phyloP scores from a whole-genome alignment of 2,797 vertebrate genomes.

The Protosalanx chinensis region DNA sequence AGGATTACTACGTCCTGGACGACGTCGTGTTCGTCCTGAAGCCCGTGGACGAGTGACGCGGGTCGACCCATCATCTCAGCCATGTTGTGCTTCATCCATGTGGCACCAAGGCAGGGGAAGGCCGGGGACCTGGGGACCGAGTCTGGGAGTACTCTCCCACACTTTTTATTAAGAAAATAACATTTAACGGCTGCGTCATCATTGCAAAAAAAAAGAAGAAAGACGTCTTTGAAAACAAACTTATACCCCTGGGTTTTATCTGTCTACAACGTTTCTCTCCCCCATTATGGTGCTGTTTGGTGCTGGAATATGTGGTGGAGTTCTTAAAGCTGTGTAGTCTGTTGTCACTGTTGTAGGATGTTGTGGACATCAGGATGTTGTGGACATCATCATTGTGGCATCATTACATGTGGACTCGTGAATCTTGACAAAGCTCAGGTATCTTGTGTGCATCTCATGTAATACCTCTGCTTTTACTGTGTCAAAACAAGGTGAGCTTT shows the following conservation, averaged over 20 bases:
- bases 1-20: constrained; percentile 93
- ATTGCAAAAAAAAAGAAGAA: too few species aligned
- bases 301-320: neutral
- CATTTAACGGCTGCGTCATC: too few species aligned
- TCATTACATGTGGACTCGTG: constrained; percentile 1
- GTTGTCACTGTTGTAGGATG: constrained; percentile 27
- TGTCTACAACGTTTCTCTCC: neutral
- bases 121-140: too few species aligned
- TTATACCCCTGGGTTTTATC: too few species aligned
- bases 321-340: neutral
- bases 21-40: constrained; percentile 94
- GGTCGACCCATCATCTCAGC: neutral
- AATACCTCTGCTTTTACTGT: constrained; percentile 37
- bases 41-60: constrained; percentile 59
- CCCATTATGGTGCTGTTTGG: neutral
- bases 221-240: too few species aligned
- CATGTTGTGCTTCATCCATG: too few species aligned
- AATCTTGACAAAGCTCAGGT: constrained; percentile 51
- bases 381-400: neutral
- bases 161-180: too few species aligned
- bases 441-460: constrained; percentile 18
- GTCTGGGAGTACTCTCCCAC: too few species aligned
- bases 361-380: too few species aligned
- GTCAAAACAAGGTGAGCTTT: constrained; percentile 17
- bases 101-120: too few species aligned